Conservation (phyloP, 2,888 invertebrate genomes). For the Lissocephala sabroskyi region DNA sequence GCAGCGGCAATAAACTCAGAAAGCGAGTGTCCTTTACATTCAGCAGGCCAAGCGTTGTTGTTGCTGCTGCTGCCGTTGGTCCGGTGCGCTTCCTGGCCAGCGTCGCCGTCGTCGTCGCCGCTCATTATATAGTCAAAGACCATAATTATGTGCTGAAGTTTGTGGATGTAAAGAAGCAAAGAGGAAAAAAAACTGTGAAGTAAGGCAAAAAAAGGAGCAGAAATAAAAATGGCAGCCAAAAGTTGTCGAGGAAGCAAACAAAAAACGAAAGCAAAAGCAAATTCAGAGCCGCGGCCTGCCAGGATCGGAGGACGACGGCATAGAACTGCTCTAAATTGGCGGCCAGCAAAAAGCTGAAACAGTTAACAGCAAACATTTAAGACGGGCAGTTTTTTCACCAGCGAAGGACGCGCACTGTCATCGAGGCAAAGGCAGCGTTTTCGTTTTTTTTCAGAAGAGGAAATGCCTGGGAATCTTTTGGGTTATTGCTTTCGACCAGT, state of each 20-base stretch:
- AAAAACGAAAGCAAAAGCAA: background rate
- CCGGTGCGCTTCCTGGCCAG: constrained; percentile 43
- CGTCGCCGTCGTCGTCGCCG: constrained; percentile 21
- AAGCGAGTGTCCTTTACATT: constrained; percentile 59
- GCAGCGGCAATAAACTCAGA: constrained; percentile 46
- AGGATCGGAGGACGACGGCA: too few relatives aligned
- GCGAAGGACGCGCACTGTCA: too few relatives aligned
- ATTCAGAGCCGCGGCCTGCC: too few relatives aligned
- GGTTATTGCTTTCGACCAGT: too few relatives aligned
- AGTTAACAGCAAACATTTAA: background rate
- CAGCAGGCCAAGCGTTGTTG: constrained; percentile 11
- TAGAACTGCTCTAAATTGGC: too few relatives aligned
- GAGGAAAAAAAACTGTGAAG: constrained; percentile 6
- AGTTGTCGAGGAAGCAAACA: background rate
- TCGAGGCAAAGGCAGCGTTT: too few relatives aligned
- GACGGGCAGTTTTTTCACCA: too few relatives aligned
- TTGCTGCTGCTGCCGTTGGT: constrained; percentile 6
- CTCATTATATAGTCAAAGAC: constrained; percentile 64
- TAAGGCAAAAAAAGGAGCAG: constrained; percentile 7
- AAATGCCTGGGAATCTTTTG: too few relatives aligned
- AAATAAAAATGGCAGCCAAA: constrained; percentile 3
- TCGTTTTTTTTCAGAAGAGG: too few relatives aligned
- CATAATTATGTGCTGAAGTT: constrained; percentile 66
- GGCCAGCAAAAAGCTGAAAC: background rate
- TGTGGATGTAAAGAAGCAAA: constrained; percentile 42